Evolutionary conservation across 2,888 invertebrate genomes (phyloP).

Genomic region (Acanthosoma haemorrhoidale): DNA sequence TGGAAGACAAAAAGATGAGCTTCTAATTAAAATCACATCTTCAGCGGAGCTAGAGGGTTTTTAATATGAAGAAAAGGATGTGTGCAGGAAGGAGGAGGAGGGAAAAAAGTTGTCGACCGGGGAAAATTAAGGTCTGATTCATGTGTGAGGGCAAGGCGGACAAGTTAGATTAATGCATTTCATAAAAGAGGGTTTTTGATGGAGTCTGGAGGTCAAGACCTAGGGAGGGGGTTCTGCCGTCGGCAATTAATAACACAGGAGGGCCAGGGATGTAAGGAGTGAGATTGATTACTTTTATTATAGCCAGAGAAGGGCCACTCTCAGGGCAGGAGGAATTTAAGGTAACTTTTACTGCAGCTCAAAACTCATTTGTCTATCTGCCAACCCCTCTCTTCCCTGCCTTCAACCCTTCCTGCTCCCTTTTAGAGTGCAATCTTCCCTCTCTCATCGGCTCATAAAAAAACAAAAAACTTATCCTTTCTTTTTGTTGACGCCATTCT

Average conservation of each 20-base stretch:
- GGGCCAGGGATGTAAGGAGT: background rate
- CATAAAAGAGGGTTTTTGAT: constrained; percentile 31
- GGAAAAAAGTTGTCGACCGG: constrained; percentile 1
- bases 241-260: constrained; percentile 30
- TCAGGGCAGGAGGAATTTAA: constrained; percentile 23
- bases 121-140: constrained; percentile 12
- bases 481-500: too few species aligned
- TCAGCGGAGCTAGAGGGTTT: too few species aligned
- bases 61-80: too few species aligned
- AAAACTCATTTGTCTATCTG: constrained; percentile 8
- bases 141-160: background rate
- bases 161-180: constrained; percentile 33
- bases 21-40: too few species aligned
- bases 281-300: constrained; percentile 36
- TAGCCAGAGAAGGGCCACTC: constrained; percentile 5
- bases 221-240: background rate
- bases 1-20: too few species aligned
- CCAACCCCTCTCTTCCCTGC: background rate
- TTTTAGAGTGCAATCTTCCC: too few species aligned
- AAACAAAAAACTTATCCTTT: too few species aligned
- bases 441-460: background rate
- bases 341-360: constrained; percentile 9
- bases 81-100: background rate
- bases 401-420: background rate
- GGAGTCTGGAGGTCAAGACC: constrained; percentile 4